A percentile compares a stretch with the other conserved stretches of the same genome.
phyloP scores from a whole-genome alignment of 2,113 vertebrate species.

The Planiliza haematocheilus region DNA sequence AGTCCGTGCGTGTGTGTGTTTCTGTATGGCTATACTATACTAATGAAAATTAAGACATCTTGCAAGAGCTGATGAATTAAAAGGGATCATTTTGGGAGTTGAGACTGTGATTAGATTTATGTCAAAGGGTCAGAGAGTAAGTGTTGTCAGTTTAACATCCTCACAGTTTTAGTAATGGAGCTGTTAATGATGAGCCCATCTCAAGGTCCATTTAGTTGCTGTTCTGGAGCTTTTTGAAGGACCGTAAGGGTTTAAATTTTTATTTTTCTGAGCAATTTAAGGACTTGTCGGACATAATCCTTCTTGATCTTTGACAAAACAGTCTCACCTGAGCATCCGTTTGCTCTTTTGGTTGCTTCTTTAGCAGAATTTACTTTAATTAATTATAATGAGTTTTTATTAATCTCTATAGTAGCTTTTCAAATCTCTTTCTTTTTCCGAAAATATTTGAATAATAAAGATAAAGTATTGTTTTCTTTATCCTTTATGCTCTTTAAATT shows the following conservation, averaged over 20 bases:
- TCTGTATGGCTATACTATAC: neutral
- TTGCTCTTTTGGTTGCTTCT: neutral
- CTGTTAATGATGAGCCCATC: neutral
- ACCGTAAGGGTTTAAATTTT: neutral
- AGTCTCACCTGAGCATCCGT: neutral
- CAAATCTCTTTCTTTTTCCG: no score
- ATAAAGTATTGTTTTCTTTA: no score
- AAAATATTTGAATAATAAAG: no score
- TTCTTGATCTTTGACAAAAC: neutral
- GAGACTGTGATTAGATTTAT: neutral
- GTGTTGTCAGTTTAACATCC: constrained; percentile 1
- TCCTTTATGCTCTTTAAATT: neutral
- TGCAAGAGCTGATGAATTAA: constrained; percentile 4
- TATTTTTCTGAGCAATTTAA: neutral
- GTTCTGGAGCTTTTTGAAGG: neutral
- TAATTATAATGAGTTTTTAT: no score
- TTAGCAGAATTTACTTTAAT: no score
- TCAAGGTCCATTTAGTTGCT: neutral
- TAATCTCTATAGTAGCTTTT: no score
- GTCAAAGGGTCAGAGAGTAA: neutral
- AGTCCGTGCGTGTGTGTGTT: constrained; percentile 5
- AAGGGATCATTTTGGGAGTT: neutral
- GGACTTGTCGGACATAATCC: neutral
- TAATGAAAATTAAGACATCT: constrained; percentile 44
- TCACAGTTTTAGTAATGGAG: constrained; percentile 11